Evolutionary conservation across 2,113 vertebrate genomes (phyloP).

Genomic region (Ammospiza caudacuta): DNA sequence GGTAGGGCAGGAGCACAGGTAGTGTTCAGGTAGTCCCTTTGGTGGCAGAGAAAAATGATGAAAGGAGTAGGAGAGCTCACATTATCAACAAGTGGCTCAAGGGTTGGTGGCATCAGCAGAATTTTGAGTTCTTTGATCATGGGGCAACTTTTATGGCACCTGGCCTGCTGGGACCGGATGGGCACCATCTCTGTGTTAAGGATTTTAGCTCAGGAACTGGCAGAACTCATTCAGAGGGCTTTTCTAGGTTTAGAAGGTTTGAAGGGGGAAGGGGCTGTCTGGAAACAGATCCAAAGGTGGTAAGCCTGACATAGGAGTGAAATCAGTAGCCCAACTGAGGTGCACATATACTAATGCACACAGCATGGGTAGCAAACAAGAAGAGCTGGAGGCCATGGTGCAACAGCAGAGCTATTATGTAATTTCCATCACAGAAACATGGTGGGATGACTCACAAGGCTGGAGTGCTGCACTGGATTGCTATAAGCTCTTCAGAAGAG

Average conservation of each 20-base stretch:
- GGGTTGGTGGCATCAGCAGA: neutral
- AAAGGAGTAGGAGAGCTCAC: neutral
- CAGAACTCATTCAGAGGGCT: neutral
- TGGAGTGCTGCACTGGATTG: neutral
- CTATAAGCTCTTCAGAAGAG: neutral
- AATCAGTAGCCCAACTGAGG: neutral
- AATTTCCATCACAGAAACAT: fast-evolving
- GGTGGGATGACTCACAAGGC: neutral
- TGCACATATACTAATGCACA: neutral
- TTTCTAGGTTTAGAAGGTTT: neutral
- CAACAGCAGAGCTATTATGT: neutral
- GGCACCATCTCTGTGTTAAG: neutral
- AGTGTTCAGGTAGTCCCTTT: neutral
- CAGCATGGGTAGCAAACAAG: neutral
- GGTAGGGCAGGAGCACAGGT: neutral
- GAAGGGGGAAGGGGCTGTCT: neutral
- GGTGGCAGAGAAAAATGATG: neutral
- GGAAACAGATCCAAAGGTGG: neutral
- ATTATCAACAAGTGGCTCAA: neutral
- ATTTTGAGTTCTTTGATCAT: neutral
- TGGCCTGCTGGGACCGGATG: neutral
- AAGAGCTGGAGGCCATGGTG: neutral
- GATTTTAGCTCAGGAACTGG: neutral
- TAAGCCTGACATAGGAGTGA: neutral
- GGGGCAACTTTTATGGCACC: neutral